These are phyloP conservation scores for Geophilus truncorum DNA, from an alignment of 2,888 invertebrate species.

Conservation along the genomic window DNA sequence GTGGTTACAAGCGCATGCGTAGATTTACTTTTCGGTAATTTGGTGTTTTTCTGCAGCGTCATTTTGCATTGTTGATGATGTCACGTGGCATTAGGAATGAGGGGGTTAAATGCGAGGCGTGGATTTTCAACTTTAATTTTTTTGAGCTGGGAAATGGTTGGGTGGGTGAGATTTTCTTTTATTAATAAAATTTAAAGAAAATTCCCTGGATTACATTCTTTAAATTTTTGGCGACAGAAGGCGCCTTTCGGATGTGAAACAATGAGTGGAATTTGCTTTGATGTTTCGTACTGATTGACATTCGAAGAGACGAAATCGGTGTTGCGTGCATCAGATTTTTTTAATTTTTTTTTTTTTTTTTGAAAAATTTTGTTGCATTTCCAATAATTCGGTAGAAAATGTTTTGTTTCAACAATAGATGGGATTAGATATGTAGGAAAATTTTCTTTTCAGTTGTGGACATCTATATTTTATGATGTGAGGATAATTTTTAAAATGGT, in stretches of 20 bases:
- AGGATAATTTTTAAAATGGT: no score
- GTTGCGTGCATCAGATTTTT: no score
- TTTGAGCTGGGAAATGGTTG: no score
- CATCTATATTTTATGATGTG: no score
- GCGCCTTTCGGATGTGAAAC: neutral
- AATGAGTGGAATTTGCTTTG: constrained; percentile 4
- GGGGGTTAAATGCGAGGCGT: neutral
- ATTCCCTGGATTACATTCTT: neutral
- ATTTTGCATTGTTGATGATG: neutral
- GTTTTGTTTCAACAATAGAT: no score
- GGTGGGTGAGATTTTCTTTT: no score
- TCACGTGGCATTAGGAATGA: neutral
- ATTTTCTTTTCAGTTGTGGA: no score
- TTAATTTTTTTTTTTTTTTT: neutral
- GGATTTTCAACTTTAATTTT: neutral
- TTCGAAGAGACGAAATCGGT: neutral
- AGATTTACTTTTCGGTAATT: neutral
- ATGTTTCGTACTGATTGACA: neutral
- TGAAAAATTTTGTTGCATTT: neutral
- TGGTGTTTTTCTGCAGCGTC: neutral
- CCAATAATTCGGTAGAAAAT: neutral
- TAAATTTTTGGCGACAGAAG: neutral
- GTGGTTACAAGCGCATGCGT: neutral
- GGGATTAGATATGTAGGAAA: no score
- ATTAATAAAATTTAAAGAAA: neutral